Evolutionary conservation across 2,797 vertebrate species (phyloP).

Genomic region (Myotis vivesi): DNA sequence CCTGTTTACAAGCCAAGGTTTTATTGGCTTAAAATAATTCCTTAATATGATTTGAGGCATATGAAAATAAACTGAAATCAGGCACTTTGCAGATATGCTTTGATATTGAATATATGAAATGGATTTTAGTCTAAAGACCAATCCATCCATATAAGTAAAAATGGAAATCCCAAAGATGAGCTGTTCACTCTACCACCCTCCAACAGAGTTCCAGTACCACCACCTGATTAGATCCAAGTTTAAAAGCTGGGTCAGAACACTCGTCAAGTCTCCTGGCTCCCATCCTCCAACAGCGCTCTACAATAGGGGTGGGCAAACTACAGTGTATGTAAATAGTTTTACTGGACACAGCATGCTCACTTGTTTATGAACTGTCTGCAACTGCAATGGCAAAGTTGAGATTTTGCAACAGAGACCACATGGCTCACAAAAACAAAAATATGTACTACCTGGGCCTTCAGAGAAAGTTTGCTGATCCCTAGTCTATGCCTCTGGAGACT

Average conservation of each 20-base stretch:
- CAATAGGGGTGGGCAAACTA: not conserved
- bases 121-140: conserved; percentile 36
- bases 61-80: conserved; percentile 57
- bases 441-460: not conserved
- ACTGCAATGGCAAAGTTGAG: not conserved
- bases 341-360: not conserved
- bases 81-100: not conserved
- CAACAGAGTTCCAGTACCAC: too few relatives aligned
- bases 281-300: not conserved
- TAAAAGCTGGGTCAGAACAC: not conserved
- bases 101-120: not conserved
- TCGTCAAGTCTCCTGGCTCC: not conserved
- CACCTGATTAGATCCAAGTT: not conserved
- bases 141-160: not conserved
- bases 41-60: conserved; percentile 57
- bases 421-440: conserved; percentile 10
- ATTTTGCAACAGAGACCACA: not conserved
- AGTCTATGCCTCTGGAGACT: not conserved
- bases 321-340: conserved; percentile 7
- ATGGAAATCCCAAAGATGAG: not conserved
- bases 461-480: not conserved
- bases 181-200: not conserved
- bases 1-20: conserved; percentile 56
- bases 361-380: not conserved
- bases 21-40: conserved; percentile 61